Evolutionary conservation across 2,797 vertebrate genomes (phyloP), one percentile per base, ranked within the genome.

Genomic region (Chiloscyllium punctatum): DNA sequence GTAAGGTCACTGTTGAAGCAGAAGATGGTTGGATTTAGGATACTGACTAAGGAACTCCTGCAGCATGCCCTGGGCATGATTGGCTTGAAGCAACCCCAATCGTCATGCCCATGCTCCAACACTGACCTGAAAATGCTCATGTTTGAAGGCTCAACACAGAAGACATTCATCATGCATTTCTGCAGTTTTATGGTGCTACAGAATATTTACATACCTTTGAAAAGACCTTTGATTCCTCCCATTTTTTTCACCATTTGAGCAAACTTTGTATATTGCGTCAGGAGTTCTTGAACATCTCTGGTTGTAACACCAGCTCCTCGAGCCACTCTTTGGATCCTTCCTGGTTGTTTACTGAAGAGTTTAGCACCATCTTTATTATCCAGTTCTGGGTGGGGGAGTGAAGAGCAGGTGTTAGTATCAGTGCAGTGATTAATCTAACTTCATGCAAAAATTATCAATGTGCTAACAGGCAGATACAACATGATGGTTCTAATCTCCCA

Each of bases 181-280:
- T 68, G 16, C 27, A 95, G 21, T 62, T 69, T 7, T 62, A 68
- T 53, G 87, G 57, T 37, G 16, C 62, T 91, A 66, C 3, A 66
- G n/a, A 48, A 18, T 18, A 15, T 68, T 21, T 74, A 51, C 96
- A 96, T 97, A 99, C 99, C 99, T 99, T 99, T 99, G 96, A 99
- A 99, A 94, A 99, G 98, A 7, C 99, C 99, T 97, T 99, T 99
- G 97, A 99, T 99, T 96, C 99, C 99, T 37, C 99, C 99, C 99
- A 99, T 99, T 98, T 99, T 99, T 97, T 99, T 99, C 62, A 99
- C 99, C 99, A 99, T 99, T 97, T 99, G 99, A 96, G 99, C 99
- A 96, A 99, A 99, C 97, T 99, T 99, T 82, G 99, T 99, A 97
- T 99, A 99, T 96, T 99, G 99, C 0, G 99, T 99, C 95, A 99